Evolutionary conservation across 2,797 vertebrate genomes (phyloP), one percentile per base, ranked within the genome.

Genomic region (Hydrolagus colliei): DNA sequence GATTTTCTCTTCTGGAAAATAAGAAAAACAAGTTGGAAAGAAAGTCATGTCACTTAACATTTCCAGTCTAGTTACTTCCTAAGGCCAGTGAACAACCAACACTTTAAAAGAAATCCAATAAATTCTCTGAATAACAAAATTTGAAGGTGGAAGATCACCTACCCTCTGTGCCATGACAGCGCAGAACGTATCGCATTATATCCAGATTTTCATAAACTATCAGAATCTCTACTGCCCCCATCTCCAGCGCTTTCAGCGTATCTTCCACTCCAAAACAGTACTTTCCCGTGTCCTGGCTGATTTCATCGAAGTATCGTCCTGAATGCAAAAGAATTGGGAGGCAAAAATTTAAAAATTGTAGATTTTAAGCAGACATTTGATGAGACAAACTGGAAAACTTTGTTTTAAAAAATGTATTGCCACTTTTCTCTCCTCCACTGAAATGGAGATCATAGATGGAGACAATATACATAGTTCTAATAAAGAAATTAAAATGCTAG

Each of bases 211-310:
- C 98, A 88, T 98, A 99, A 88, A 99, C 98, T 91, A 99, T 99
- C 90, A 99, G 96, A 90, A 99, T 99, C 92, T 99, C 98, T 91
- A 98, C 97, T 12, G 98, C 97, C 92, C 98, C 98, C 98, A 99
- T 99, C 93, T 99, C 97, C 92, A 99, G 92, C 88, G 97, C 98
- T 92, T 98, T 99, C 90, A 99, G 95, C 87, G 98, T 99, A 91
- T 99, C 98, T 91, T 99, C 98, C 88, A 99, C 98, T 12, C 98
- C 98, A 87, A 98, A 99, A 92, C 98, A 99, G 91, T 99, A 99
- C 90, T 98, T 99, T 86, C 97, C 98, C 0, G 98, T 99, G 91
- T 99, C 98, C 93, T 99, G 98, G 88, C 98, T 99, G 93, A 99
- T 99, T 92, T 99, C 98, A 77, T 99, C 98, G 8, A 99, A 99